Percentiles rank a stretch among this genome's conserved stretches.
phyloP scores from a whole-genome alignment of 2,113 vertebrate species.

The Ursus arctos region DNA sequence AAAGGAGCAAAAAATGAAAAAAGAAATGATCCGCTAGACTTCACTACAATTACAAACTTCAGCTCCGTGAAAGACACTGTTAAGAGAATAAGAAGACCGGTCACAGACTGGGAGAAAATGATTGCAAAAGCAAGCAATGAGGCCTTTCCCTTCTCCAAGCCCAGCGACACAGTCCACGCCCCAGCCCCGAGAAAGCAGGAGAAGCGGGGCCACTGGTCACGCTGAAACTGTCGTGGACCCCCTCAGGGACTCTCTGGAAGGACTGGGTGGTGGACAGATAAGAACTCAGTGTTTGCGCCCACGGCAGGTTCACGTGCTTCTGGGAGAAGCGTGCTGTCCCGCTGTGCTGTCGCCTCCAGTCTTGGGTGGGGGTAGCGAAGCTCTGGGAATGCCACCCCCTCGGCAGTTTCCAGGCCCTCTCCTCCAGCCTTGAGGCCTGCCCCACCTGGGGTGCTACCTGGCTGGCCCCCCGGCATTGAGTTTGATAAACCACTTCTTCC shows the following conservation, averaged over 20 bases:
- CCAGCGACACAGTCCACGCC: background rate
- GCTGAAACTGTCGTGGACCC: background rate
- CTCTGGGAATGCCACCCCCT: too few species aligned
- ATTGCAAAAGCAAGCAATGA: background rate
- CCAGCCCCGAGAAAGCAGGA: background rate
- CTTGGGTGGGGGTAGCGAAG: background rate
- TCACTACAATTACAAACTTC: background rate
- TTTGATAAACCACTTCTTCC: background rate
- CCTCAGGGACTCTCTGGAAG: background rate
- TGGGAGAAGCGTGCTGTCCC: background rate
- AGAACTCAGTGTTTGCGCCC: background rate
- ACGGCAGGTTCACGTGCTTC: background rate
- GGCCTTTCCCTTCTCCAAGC: background rate
- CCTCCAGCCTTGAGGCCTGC: background rate
- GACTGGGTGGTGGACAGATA: background rate
- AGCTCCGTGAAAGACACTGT: slow-evolving; percentile 18
- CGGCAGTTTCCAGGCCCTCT: background rate
- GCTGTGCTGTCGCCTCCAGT: background rate
- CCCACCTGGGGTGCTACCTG: background rate
- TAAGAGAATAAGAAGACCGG: background rate
- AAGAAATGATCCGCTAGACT: background rate
- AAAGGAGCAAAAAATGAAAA: background rate
- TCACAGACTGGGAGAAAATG: background rate
- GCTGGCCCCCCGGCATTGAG: too few species aligned
- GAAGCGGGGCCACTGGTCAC: background rate